phyloP scores from a whole-genome alignment of 2,113 vertebrate species.

The Megatriorchis doriae region DNA sequence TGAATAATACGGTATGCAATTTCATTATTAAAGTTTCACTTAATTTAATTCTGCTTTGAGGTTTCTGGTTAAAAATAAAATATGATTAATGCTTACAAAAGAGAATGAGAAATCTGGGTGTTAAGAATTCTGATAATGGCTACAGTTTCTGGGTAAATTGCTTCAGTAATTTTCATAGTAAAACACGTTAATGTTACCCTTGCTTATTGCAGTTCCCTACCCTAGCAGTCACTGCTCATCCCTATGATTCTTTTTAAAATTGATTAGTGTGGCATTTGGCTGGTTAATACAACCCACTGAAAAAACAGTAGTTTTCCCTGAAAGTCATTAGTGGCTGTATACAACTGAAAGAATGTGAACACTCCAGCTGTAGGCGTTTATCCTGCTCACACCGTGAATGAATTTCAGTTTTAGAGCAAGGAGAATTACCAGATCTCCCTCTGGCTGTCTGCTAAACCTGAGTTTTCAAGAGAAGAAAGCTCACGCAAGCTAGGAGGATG shows the following conservation, averaged over 20 bases:
- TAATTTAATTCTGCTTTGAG: slow-evolving; percentile 62
- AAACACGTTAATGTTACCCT: background rate
- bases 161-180: slow-evolving; percentile 36
- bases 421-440: background rate
- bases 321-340: background rate
- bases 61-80: slow-evolving; percentile 63
- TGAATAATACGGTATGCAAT: slow-evolving; percentile 31
- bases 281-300: background rate
- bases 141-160: slow-evolving; percentile 36
- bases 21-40: slow-evolving; percentile 62
- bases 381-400: background rate
- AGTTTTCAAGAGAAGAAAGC: background rate
- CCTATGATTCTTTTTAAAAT: background rate
- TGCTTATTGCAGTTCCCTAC: background rate
- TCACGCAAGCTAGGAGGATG: background rate
- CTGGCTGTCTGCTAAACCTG: background rate
- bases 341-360: background rate
- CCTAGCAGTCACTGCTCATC: background rate
- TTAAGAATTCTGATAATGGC: slow-evolving; percentile 34
- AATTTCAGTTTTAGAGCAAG: background rate
- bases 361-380: background rate
- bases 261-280: background rate
- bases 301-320: background rate
- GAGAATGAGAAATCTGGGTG: background rate
- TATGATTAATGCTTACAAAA: slow-evolving; percentile 57